Base-by-base conservation (phyloP, 2,888 invertebrate species). In the Bombylius discolor region DNA sequence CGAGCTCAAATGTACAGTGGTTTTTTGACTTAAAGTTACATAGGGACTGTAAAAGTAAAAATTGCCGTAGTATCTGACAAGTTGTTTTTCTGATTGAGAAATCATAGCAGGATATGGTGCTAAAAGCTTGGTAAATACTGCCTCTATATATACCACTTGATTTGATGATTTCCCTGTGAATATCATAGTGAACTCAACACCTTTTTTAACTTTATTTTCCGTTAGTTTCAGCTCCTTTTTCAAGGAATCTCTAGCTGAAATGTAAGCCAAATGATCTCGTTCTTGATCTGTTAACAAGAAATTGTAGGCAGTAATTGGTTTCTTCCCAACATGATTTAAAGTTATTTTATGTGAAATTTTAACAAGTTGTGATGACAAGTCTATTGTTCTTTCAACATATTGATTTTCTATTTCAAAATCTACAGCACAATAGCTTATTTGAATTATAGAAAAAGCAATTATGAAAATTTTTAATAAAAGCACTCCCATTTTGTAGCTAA, bases 41-140 rank as follows among this genome's bases (percentile, higher is more conserved):
- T 98, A 99, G 0, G 94, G 91, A 1, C 89, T 82, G 68, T 83
- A 93, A 55, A 88, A 78, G 69, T 92, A 89, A 56, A 89, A 79
- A 67, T 86, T 91, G 34, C 94, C 95, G 62, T 78, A 81, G 70
- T 87, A 97, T 62, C 87, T 82, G 0, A 99, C 91, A 61, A 94
- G 78, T 68, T 99, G 99, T 66, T 91, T 90, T 66, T 99, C 98
- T 60, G 89, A 85, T 71, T 99, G 99, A 0, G 84, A 80, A 59
- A 99, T 95, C 63, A 86, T 82, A 11, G 83, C 83, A 3, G 99
- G 99, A 74, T 88, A 89, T 0, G 98, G 92, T 39, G 76, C 70
- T 36, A 97, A 76, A 14, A 83, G 79, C 68, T 91, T 87, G 0
- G 87, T 85, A 52, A 84, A 83, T 0, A 90, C 81, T 9, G 82